phyloP scores from a whole-genome alignment of 2,797 vertebrate species.

The Fundulus diaphanus region DNA sequence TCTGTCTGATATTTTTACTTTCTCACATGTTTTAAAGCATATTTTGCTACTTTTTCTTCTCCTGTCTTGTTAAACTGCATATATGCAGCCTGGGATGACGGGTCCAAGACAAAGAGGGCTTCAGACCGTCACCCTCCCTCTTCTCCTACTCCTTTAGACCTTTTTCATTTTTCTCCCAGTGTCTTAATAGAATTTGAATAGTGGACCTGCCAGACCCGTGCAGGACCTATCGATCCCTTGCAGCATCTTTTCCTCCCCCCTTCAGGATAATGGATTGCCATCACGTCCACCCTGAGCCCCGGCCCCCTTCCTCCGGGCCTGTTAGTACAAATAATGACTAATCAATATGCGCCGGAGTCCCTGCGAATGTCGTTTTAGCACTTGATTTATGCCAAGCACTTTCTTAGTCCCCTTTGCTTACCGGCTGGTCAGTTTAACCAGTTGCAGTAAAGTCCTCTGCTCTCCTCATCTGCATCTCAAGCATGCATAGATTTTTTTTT shows the following conservation, averaged over 20 bases:
- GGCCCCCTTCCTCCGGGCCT: conserved; percentile 74
- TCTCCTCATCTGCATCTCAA: conserved; percentile 36
- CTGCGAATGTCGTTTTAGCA: conserved; percentile 87
- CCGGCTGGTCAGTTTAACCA: conserved; percentile 65
- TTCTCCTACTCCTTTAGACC: not conserved
- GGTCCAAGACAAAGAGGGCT: not conserved
- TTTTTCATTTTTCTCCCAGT: not conserved
- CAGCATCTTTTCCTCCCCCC: conserved; percentile 15
- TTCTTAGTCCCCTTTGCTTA: conserved; percentile 53
- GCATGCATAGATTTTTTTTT: conserved; percentile 14
- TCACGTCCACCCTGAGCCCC: conserved; percentile 16
- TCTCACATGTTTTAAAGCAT: not conserved
- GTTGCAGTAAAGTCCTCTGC: conserved; percentile 33
- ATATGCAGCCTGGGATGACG: not conserved
- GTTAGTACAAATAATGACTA: conserved; percentile 94
- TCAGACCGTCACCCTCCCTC: rapidly evolving
- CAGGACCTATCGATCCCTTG: conserved; percentile 60
- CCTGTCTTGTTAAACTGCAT: not conserved
- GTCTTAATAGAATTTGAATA: conserved; percentile 32
- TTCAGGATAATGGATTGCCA: conserved; percentile 58
- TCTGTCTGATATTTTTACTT: not conserved
- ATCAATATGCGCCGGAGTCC: conserved; percentile 90
- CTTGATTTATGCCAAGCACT: conserved; percentile 84
- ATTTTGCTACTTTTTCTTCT: not conserved
- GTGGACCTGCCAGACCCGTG: conserved; percentile 45